Evolutionary conservation across 2,113 vertebrate species (phyloP).

Genomic region (Xenopus laevis): DNA sequence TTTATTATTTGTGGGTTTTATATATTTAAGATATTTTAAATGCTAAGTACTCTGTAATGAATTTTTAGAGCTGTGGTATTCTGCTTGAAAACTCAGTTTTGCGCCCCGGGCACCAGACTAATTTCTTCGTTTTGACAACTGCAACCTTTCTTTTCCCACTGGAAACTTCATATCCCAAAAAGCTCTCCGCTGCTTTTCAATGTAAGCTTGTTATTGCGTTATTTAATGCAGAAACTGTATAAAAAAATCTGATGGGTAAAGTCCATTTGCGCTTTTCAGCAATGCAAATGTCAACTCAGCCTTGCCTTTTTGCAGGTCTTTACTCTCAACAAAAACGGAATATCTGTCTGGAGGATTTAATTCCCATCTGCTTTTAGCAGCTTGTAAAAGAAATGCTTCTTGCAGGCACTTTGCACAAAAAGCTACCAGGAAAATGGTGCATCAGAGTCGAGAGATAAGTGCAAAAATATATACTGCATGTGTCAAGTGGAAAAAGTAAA

Average conservation of each 20-base stretch:
- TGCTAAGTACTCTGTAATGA: constrained; percentile 4
- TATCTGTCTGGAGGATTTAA: constrained; percentile 10
- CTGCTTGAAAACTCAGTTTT: constrained; percentile 22
- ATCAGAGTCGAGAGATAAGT: neutral
- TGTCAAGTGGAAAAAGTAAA: too few species aligned
- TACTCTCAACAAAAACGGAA: constrained; percentile 25
- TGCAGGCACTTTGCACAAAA: neutral
- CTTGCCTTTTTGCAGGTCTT: constrained; percentile 40
- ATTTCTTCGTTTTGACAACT: constrained; percentile 30
- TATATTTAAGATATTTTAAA: neutral
- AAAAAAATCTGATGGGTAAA: constrained; percentile 14
- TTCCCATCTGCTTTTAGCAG: constrained; percentile 25
- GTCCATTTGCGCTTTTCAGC: constrained; percentile 40
- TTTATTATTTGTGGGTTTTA: neutral
- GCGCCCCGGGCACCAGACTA: constrained; percentile 9
- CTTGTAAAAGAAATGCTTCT: constrained; percentile 10
- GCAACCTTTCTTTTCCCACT: constrained; percentile 29
- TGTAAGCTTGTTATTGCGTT: constrained; percentile 23
- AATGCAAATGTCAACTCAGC: constrained; percentile 28
- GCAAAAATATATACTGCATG: neutral
- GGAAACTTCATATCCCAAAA: constrained; percentile 13
- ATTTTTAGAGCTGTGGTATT: constrained; percentile 1
- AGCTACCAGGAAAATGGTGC: neutral
- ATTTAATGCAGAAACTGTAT: constrained; percentile 40
- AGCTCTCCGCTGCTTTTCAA: constrained; percentile 10